phyloP scores from a whole-genome alignment of 2,113 vertebrate genomes.

The Panurus biarmicus region DNA sequence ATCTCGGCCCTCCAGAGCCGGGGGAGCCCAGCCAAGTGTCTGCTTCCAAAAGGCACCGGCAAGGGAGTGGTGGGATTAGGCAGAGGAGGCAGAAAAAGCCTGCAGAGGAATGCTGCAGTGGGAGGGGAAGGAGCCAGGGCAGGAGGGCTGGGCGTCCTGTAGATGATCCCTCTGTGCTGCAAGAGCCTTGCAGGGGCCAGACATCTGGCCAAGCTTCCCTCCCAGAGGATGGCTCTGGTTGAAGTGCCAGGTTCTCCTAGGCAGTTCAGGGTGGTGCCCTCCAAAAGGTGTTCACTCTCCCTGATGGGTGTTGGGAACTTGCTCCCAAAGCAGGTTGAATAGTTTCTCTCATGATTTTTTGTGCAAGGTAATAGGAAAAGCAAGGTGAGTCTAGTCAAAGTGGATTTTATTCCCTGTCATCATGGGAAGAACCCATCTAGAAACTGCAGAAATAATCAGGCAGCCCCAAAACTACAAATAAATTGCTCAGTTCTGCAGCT shows the following conservation, averaged over 20 bases:
- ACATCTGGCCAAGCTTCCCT: rapidly evolving
- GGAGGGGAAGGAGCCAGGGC: background rate
- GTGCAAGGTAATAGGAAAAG: background rate
- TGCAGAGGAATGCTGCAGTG: background rate
- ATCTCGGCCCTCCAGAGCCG: background rate
- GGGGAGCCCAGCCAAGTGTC: background rate
- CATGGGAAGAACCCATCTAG: background rate
- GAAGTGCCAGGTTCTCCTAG: background rate
- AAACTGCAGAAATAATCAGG: background rate
- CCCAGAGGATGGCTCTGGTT: rapidly evolving
- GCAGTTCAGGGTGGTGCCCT: background rate
- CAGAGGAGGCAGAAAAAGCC: background rate
- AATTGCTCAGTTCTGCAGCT: background rate
- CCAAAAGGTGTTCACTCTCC: background rate
- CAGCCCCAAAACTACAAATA: background rate
- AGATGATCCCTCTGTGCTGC: rapidly evolving
- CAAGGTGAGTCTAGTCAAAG: background rate
- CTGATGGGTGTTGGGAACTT: background rate
- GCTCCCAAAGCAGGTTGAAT: background rate
- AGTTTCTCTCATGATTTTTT: background rate
- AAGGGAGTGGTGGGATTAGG: slow-evolving; percentile 17
- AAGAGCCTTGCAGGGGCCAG: background rate
- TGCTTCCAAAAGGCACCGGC: background rate
- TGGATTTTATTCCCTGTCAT: background rate
- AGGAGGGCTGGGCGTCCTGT: background rate